Evolutionary conservation across 2,113 vertebrate genomes (phyloP), one percentile per base, ranked within the genome.

Genomic region (Vulpes vulpes): DNA sequence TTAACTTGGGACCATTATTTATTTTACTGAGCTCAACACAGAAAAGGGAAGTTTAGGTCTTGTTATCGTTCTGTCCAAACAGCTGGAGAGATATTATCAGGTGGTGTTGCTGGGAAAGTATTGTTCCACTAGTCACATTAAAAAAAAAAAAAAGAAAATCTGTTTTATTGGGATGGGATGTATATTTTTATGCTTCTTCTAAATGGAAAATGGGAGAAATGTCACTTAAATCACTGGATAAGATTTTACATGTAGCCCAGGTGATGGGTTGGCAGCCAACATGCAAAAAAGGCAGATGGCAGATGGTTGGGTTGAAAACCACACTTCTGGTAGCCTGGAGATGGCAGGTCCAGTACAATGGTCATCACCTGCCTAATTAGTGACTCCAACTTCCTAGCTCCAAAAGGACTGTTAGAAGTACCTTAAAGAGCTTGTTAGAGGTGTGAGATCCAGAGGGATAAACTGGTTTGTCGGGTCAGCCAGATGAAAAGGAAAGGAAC

Each of bases 121-220:
- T 19, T 92, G 53, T 94, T 38, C 67, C 67, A 25, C n/a, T 69
- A 57, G 53, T 82, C 22, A 90, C 20, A 67, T 82, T 0, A 19
- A 57, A 85, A 83, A 79, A 74, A 43, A 43, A 6, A 10, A 91
- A 93, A 69, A 43, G 9, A 10, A 91, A 93, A 69, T 85, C 30
- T 81, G 53, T 85, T 94, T 93, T 84, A 85, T 87, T 94, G 55
- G 71, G 3, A 64, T 79, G 15, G 2, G 55, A 35, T 95, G 12
- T 81, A 3, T 76, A 88, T 59, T 89, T 97, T 84, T 84, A 17
- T 80, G 22, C 19, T 35, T 89, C 51, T 88, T 57, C 38, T 84
- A 95, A 89, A n/a, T 93, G 22, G 19, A 79, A 96, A 94, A 80
- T 57, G 6, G 57, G 74, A 67, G 82, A 95, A 89, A 79, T 65